Conservation (phyloP, 2,888 invertebrate species). For the Cephus runcator region DNA sequence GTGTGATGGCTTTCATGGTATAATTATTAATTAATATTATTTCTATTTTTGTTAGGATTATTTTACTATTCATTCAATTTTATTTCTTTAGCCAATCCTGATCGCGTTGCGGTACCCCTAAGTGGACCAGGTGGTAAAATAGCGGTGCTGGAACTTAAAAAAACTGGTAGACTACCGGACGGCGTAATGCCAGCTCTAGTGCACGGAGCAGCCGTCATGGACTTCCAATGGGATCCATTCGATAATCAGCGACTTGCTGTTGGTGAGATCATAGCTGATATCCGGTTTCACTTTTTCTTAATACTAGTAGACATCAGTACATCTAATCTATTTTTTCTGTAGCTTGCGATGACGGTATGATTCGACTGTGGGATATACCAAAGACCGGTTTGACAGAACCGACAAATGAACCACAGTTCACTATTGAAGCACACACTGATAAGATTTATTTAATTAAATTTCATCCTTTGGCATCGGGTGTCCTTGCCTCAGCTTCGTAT, state of each 20-base stretch:
- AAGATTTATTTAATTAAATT: constrained; percentile 92
- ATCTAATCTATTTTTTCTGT: constrained; percentile 17
- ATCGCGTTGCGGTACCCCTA: constrained; percentile 89
- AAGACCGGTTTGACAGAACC: constrained; percentile 77
- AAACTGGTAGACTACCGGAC: constrained; percentile 81
- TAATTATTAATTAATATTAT: constrained; percentile 34
- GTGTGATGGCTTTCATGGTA: constrained; percentile 92
- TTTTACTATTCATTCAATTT: constrained; percentile 16
- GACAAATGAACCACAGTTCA: constrained; percentile 78
- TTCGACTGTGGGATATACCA: constrained; percentile 84
- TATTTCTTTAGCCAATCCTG: constrained; percentile 77
- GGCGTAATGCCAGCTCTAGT: constrained; percentile 89
- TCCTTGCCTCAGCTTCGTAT: constrained; percentile 89
- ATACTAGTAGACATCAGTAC: neutral
- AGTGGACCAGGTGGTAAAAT: constrained; percentile 92
- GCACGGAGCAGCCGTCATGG: constrained; percentile 89
- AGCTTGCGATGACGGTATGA: constrained; percentile 90
- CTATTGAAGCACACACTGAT: constrained; percentile 84
- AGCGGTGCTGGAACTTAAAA: constrained; percentile 84
- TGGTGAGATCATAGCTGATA: constrained; percentile 59
- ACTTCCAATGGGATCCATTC: constrained; percentile 96
- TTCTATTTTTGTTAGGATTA: constrained; percentile 27
- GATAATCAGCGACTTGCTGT: constrained; percentile 82
- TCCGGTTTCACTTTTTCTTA: neutral
- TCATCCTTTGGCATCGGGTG: constrained; percentile 88